Base-by-base conservation (phyloP, 2,113 vertebrate species). In the Seriola rivoliana region DNA sequence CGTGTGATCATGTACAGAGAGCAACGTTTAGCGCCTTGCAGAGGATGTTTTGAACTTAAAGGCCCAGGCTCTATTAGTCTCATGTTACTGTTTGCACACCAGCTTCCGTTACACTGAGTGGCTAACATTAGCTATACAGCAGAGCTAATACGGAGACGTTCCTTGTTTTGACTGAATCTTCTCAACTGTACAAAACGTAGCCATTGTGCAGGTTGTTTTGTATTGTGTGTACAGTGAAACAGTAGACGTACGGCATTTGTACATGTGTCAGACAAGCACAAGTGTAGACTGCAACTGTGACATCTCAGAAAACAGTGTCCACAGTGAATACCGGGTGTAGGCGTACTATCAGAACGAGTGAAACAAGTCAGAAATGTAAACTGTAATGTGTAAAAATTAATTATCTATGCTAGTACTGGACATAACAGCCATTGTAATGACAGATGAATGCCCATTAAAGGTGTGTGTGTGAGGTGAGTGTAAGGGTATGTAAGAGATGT, bases 1-100 rank as follows among this genome's bases (percentile, higher is more conserved):
- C 13, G 52, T 6, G 38, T 8, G 38, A 62, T 58, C 59, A 38
- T 59, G 29, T 42, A 40, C 12, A 52, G 14, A 46, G 40, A 25
- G 44, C 50, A 54, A 60, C 52, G n/a, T 65, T 66, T 42, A 16
- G 54, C 8, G 50, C 50, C 8, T 8, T 21, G 42, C 2, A n/a
- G 44, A 57, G 46, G 8, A 32, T 25, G 44, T 19, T 54, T 13
- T 32, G 54, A 76, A 70, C 38, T 64, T 57, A 79, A 79, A 21
- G 50, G 50, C 50, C 50, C 50, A 46, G 44, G 62, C 21, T 55
- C n/a, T 23, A 12, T 23, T 42, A 21, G 50, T 8, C 3, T 54
- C 52, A 54, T 54, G 4, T 54, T 57, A 57, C 54, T 42, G 7
- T 42, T 42, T 42, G 40, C 40, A 12, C 1, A 4, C 11, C 4